Evolutionary conservation across 2,888 invertebrate species (phyloP), one percentile per base, ranked within the genome.

Genomic region (Clostera curtula): DNA sequence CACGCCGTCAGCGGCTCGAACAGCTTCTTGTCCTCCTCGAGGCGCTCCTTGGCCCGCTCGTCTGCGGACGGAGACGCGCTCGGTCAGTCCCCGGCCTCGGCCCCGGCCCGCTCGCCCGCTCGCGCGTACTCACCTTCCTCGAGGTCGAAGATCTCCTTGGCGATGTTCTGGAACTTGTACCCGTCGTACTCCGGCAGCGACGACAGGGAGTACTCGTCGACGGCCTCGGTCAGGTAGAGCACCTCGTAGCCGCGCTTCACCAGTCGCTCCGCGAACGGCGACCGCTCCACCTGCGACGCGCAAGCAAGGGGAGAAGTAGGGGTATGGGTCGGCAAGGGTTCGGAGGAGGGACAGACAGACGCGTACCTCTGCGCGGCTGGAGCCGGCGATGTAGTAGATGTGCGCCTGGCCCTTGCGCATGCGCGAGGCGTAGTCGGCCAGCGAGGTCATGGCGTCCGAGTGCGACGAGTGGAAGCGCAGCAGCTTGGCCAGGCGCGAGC

Each of bases 121-220:
- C 19, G 7, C 8, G 9, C 3, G 4, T n/a, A 56, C 75, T 68
- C 48, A 76, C 88, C 85, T 57, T 96, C 95, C 21, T 92, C 89
- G 5, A 98, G 76, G 45, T 91, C 89, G 66, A 98, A 91, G 15
- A 97, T 97, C 85, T 99, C 99, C 83, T 99, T 99, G 49, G 99
- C 99, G 27, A 98, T 96, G 72, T 99, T 99, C 82, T 97, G 97
- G 93, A 99, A 98, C 80, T 97, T 98, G 85, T 97, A 96, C 28
- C 97, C 96, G 58, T 99, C 98, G 77, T 95, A 99, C 80, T 99
- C 98, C 1, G 98, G 97, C 70, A 99, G 85, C 22, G 97, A 92
- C 25, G 96, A 95, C 49, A 99, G 93, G 53, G 95, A 92, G 82
- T 99, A 99, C 79, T 99, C 99, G 83, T 99, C 99, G 24, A 99